These are phyloP conservation scores for Hermetia illucens DNA, from an alignment of 1,140 invertebrate genomes.

Conservation along the genomic window DNA sequence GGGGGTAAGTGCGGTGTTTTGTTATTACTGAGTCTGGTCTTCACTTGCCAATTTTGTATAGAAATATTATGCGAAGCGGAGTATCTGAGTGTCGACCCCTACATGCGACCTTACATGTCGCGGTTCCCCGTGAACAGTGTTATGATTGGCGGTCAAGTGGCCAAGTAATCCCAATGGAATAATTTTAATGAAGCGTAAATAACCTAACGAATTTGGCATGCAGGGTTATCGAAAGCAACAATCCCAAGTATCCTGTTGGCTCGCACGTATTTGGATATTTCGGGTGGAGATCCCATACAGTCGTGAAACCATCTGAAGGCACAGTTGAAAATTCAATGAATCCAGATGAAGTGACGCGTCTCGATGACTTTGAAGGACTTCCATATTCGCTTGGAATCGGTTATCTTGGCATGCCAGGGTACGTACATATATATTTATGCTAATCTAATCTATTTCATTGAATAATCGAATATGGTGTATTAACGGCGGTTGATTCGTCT, in stretches of 20 bases:
- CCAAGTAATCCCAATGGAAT: no score
- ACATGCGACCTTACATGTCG: conserved; percentile 32
- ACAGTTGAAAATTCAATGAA: neutral
- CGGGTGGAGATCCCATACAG: conserved; percentile 40
- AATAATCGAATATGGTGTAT: no score
- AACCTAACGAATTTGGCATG: no score
- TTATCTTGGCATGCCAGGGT: conserved; percentile 27
- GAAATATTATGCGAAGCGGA: conserved; percentile 38
- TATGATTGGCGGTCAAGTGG: conserved; percentile 35
- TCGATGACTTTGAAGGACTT: conserved; percentile 21
- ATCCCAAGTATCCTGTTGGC: conserved; percentile 38
- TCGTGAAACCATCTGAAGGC: conserved; percentile 16
- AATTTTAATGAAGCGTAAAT: no score
- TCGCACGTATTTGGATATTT: conserved; percentile 35
- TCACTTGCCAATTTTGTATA: conserved; percentile 30
- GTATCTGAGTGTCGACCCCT: conserved; percentile 42
- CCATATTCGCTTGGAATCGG: conserved; percentile 21
- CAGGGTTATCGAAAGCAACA: conserved; percentile 37
- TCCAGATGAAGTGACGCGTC: conserved; percentile 21
- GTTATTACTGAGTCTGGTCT: neutral
- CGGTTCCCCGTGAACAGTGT: conserved; percentile 19
- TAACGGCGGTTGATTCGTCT: no score
- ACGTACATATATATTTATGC: no score
- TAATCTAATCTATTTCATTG: no score
- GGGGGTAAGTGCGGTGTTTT: conserved; percentile 2